Evolutionary conservation across 2,888 invertebrate genomes (phyloP), one percentile per base, ranked within the genome.

Genomic region (Heliconius hortense): DNA sequence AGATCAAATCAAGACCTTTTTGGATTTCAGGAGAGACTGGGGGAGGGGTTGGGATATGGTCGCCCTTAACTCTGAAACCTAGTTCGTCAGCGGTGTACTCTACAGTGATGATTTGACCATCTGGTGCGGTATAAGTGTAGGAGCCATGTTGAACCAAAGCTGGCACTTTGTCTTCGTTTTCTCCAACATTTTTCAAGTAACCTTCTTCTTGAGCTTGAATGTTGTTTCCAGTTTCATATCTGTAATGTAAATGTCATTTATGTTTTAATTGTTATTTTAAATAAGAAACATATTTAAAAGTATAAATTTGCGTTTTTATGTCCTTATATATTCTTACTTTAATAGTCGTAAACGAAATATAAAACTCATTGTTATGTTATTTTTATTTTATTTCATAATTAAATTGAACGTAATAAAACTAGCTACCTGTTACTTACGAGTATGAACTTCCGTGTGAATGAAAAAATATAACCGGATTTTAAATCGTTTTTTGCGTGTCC

Each of bases 1-100:
- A 97, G 89, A 98, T 98, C 85, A 97, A 95, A 89, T 97, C 97
- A 78, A 98, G 94, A 74, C 97, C 97, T 88, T 97, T 97, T 90
- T 97, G 97, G 84, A 97, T 97, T 94, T 97, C 97, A 79, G 96
- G 95, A 73, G 97, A 97, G 39, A 97, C 96, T 78, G 97, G 97
- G 21, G 97, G 97, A 78, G 97, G 96, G 72, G 97, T 97, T 79
- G 97, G 97, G 84, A 97, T 95, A 87, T 97, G 97, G 88, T 97
- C 97, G 0, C 97, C 97, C 81, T 95, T 94, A 72, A 97, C 96
- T 81, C 96, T 96, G 95, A 97, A 97, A 69, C 97, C 97, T 82
- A 95, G 95, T 88, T 97, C 97, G 84, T 97, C 97, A 82, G 97
- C 97, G 26, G 96, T 96, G 88, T 97, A 97, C 83, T 96, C 96